These are phyloP conservation scores for Raja brachyura DNA, from an alignment of 2,113 vertebrate species.

Conservation along the genomic window DNA sequence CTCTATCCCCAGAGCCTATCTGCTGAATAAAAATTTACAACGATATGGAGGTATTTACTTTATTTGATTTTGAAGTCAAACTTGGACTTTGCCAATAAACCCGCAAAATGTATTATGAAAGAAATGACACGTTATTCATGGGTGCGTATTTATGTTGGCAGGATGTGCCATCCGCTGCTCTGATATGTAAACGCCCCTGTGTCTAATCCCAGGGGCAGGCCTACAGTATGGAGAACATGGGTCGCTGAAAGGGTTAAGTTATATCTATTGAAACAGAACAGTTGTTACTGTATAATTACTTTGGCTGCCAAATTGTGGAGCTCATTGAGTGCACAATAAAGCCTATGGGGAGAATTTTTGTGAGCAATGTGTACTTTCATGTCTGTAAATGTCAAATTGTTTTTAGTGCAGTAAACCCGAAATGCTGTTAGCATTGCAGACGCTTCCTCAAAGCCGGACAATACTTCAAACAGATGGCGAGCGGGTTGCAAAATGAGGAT, in stretches of 20 bases:
- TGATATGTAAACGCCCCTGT: background rate
- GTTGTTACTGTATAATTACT: conserved; percentile 35
- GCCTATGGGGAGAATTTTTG: conserved; percentile 34
- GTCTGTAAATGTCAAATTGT: conserved; percentile 39
- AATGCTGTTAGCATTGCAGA: conserved; percentile 40
- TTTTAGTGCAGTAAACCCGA: conserved; percentile 32
- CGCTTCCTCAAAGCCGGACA: conserved; percentile 49
- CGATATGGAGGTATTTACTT: background rate
- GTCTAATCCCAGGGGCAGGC: conserved; percentile 2
- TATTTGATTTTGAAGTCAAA: background rate
- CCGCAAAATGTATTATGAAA: background rate
- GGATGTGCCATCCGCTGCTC: background rate
- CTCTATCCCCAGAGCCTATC: background rate
- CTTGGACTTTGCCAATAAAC: background rate
- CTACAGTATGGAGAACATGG: background rate
- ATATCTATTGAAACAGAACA: conserved; percentile 34
- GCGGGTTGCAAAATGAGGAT: conserved; percentile 28
- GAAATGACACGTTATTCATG: background rate
- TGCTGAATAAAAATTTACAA: background rate
- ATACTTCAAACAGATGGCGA: conserved; percentile 47
- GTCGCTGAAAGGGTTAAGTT: conserved; percentile 36
- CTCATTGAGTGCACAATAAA: conserved; percentile 32
- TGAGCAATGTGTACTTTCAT: conserved; percentile 38
- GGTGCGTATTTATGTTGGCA: background rate
- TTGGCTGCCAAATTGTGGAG: conserved; percentile 25